Percentiles rank a stretch among this genome's conserved stretches.
Evolutionary conservation across 2,888 invertebrate species (phyloP).

Genomic region (Trissoscelio sp.): DNA sequence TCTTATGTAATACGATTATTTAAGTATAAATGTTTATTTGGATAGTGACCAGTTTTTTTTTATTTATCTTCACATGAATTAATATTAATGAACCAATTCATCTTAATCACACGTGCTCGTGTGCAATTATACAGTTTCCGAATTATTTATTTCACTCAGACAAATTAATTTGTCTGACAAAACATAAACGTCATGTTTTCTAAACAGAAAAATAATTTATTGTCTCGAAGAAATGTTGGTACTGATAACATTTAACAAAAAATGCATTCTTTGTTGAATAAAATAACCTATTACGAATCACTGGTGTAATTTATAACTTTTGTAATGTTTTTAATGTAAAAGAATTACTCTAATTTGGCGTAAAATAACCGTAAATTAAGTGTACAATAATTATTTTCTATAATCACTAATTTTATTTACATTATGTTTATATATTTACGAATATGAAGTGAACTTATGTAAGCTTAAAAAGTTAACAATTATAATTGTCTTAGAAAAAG

Average conservation of each 20-base stretch:
- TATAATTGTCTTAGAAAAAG: too few species aligned
- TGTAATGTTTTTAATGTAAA: too few species aligned
- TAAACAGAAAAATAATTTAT: conserved; percentile 11
- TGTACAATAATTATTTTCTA: too few species aligned
- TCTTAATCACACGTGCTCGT: conserved; percentile 7
- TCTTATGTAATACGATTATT: background rate
- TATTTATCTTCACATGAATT: conserved; percentile 1
- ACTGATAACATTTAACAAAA: background rate
- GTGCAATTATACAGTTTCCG: background rate
- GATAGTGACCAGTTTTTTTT: background rate
- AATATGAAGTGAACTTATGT: too few species aligned
- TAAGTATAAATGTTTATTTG: background rate
- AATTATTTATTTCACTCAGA: conserved; percentile 33
- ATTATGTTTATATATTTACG: too few species aligned
- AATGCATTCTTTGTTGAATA: too few species aligned
- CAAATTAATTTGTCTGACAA: conserved; percentile 34
- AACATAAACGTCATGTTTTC: conserved; percentile 21
- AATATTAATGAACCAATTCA: conserved; percentile 24
- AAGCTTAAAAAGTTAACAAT: too few species aligned
- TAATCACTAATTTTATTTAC: too few species aligned
- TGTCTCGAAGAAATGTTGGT: conserved; percentile 2
- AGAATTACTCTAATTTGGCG: too few species aligned
- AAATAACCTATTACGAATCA: too few species aligned
- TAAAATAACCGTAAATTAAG: too few species aligned
- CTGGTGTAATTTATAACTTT: too few species aligned